Base-by-base conservation (phyloP, 2,113 vertebrate genomes). In the Antechinus stuartii region DNA sequence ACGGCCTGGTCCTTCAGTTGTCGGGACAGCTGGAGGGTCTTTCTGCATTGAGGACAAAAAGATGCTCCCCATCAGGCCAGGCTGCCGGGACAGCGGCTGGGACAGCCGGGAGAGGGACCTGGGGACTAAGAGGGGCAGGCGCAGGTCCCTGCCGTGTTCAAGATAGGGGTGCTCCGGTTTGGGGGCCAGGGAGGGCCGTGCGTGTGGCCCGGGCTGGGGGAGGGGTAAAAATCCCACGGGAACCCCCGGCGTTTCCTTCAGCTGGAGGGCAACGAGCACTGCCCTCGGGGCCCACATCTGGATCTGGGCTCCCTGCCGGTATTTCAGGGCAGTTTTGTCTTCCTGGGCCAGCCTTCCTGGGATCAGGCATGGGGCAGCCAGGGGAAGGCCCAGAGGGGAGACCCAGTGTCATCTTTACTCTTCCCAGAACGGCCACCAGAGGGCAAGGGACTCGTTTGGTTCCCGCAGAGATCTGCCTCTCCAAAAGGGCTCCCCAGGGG, bases 1-100 rank as follows among this genome's bases (percentile, higher is more conserved):
- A 99, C 99, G 3, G 99, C 99, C 98, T 99, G 99, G 97, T 99
- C 99, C 97, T 99, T 98, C 94, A 99, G 99, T 96, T 99, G 99
- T 12, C 99, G 98, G 23, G 99, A 99, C 89, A 99, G 98, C 92
- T 99, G 99, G 76, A 99, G 98, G 0, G 99, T 99, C 98, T 99
- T 99, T 98, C 99, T 99, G 95, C 0, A 46, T 30, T 10, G 52
- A 9, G 92, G 26, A 16, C 0, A 0, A 11, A 92, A 35, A 96
- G 84, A 95, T 3, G 16, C 26, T 94, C 50, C 95, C 1, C 3
- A 23, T 8, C 54, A 24, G 26, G 68, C 89, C 92, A 84, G 92
- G 30, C 22, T 0, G 0, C 11, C 23, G 1, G 57, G 19, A 0
- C n/a, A 11, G 24, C 0, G 35, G 12, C n/a, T 30, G 50, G 54